Evolutionary conservation across 1,140 invertebrate species (phyloP).

Genomic region (Eumeta japonica): DNA sequence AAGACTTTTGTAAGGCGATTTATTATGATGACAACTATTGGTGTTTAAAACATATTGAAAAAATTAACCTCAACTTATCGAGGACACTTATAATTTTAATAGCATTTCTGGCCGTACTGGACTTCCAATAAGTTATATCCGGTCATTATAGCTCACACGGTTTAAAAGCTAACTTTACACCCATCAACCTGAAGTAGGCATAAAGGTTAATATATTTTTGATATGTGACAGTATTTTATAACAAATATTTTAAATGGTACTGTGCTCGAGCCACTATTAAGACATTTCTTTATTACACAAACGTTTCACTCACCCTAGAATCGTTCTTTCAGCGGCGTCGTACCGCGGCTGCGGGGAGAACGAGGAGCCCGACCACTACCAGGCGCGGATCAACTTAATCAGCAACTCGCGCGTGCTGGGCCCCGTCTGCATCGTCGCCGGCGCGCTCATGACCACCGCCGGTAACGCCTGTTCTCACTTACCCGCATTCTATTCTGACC

Average conservation of each 20-base stretch:
- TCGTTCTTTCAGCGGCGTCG: constrained; percentile 62
- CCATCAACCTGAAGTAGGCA: too few relatives aligned
- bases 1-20: too few relatives aligned
- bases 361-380: constrained; percentile 69
- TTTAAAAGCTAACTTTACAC: too few relatives aligned
- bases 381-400: constrained; percentile 68
- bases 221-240: too few relatives aligned
- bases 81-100: too few relatives aligned
- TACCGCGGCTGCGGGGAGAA: constrained; percentile 70
- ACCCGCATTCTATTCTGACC: constrained; percentile 47
- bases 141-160: too few relatives aligned
- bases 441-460: constrained; percentile 65
- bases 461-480: constrained; percentile 22
- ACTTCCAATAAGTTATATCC: too few relatives aligned
- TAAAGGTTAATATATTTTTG: too few relatives aligned
- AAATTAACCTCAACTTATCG: too few relatives aligned
- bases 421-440: constrained; percentile 70
- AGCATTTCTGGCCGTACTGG: too few relatives aligned
- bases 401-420: constrained; percentile 71
- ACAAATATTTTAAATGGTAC: not conserved
- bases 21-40: too few relatives aligned
- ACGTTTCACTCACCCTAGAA: not conserved
- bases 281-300: not conserved
- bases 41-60: too few relatives aligned
- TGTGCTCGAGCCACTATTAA: not conserved